A percentile compares a stretch with the other conserved stretches of the same genome.
Conservation (phyloP, 2,888 invertebrate species). For the Sacculina carcini region DNA sequence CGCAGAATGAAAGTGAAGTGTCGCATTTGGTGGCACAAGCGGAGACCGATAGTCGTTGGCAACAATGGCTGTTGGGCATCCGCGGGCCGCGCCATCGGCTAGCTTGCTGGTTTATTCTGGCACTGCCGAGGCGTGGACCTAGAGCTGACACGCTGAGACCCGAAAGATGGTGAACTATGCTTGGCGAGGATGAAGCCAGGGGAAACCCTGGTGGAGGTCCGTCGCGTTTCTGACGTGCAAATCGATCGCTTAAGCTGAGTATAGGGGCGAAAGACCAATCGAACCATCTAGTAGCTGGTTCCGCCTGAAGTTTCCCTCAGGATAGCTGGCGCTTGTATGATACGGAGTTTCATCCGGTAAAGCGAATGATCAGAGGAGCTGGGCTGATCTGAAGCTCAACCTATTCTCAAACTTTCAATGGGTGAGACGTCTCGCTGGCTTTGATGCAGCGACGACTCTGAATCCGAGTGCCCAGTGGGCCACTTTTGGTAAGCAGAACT, state of each 20-base stretch:
- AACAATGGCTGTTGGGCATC: neutral
- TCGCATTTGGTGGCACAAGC: conserved; percentile 20
- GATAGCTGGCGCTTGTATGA: conserved; percentile 35
- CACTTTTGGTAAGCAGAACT: conserved; percentile 50
- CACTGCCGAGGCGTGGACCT: conserved; percentile 24
- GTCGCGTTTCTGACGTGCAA: conserved; percentile 50
- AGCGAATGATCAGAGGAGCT: too few species aligned
- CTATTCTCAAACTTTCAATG: conserved; percentile 52
- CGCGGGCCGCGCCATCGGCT: conserved; percentile 8
- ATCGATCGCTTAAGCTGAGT: conserved; percentile 51
- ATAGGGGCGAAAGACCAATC: conserved; percentile 39
- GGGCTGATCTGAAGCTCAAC: conserved; percentile 40
- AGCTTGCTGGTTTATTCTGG: conserved; percentile 24
- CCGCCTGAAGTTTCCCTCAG: conserved; percentile 48
- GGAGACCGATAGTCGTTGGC: conserved; percentile 20
- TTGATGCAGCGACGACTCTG: too few species aligned
- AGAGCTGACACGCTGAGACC: conserved; percentile 40
- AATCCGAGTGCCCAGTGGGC: conserved; percentile 42
- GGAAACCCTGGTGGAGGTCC: conserved; percentile 42
- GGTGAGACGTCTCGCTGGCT: conserved; percentile 38
- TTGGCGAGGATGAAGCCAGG: conserved; percentile 39
- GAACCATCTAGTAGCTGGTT: conserved; percentile 52
- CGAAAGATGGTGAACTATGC: conserved; percentile 48
- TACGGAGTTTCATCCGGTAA: too few species aligned
- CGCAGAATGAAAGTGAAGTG: conserved; percentile 38